Base-by-base conservation (phyloP, 1,140 invertebrate genomes). In the Eueides isabella region DNA sequence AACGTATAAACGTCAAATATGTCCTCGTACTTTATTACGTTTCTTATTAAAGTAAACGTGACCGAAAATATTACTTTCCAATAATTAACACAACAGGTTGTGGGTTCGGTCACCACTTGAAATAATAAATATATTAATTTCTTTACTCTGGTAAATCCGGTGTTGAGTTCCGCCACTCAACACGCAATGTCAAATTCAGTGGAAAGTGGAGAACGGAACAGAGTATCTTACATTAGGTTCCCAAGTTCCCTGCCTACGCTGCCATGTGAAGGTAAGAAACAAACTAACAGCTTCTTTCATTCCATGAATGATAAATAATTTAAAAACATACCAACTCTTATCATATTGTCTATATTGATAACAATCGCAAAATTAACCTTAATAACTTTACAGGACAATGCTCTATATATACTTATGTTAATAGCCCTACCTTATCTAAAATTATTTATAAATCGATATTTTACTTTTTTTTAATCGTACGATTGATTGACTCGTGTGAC, bases 341-440 rank as follows among this genome's bases (percentile, higher is more conserved):
- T 38, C 35, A 38, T 11, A 38, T 38, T 26, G 23, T 44, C 2
- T 26, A 1, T 55, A 55, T 55, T 23, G 48, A 55, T 55, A 55
- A 55, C 7, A 55, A 55, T 26, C 48, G 26, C 48, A 55, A 19
- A 55, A 55, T 55, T 55, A 55, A n/a, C 48, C 48, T 55, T 55
- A 55, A 55, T 55, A 11, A 26, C 48, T 4, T 4, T 23, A 23
- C 48, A 55, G 48, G 48, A 55, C 48, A 55, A 55, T 55, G 48
- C 7, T 55, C 48, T 12, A 55, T 44, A 31, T 31, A 55, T 26
- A 9, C 11, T 26, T 55, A 26, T 55, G 48, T 55, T 55, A 55
- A 55, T 55, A 55, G 48, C 1, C 48, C 0, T 55, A 2, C 48
- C 48, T 55, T 55, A 55, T 55, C 48, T 55, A 23, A 3, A 26